Evolutionary conservation across 2,888 invertebrate genomes (phyloP).

Genomic region (Sinohyriopsis cumingii): DNA sequence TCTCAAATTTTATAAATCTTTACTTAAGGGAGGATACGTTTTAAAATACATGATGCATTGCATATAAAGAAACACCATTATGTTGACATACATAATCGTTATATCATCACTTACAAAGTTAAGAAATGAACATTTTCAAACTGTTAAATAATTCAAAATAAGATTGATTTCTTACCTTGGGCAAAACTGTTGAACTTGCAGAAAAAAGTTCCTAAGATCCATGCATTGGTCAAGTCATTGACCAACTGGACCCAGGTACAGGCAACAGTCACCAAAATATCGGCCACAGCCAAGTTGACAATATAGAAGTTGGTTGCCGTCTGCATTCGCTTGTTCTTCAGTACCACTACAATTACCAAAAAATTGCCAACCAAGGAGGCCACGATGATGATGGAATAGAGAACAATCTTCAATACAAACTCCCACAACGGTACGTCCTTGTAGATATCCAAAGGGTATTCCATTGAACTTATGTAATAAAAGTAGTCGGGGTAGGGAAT

Average conservation of each 20-base stretch:
- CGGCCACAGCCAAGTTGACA: conserved; percentile 67
- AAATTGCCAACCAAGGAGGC: conserved; percentile 59
- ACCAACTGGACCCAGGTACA: conserved; percentile 86
- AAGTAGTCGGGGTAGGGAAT: too few species aligned
- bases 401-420: conserved; percentile 49
- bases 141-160: not conserved
- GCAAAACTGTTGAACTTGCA: conserved; percentile 86
- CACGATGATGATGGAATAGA: conserved; percentile 52
- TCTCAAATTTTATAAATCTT: too few species aligned
- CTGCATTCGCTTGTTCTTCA: conserved; percentile 58
- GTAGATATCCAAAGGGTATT: conserved; percentile 36
- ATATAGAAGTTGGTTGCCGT: conserved; percentile 70
- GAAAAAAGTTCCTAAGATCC: conserved; percentile 81
- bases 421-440: conserved; percentile 52
- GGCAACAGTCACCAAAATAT: conserved; percentile 71
- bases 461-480: conserved; percentile 7
- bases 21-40: too few species aligned
- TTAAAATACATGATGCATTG: too few species aligned
- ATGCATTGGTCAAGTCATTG: conserved; percentile 85
- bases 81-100: too few species aligned
- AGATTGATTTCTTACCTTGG: conserved; percentile 76
- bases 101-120: too few species aligned
- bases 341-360: conserved; percentile 57
- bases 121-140: too few species aligned
- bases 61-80: too few species aligned